Conservation (phyloP, 2,113 vertebrate species). For the Rhodinocichla rosea region DNA sequence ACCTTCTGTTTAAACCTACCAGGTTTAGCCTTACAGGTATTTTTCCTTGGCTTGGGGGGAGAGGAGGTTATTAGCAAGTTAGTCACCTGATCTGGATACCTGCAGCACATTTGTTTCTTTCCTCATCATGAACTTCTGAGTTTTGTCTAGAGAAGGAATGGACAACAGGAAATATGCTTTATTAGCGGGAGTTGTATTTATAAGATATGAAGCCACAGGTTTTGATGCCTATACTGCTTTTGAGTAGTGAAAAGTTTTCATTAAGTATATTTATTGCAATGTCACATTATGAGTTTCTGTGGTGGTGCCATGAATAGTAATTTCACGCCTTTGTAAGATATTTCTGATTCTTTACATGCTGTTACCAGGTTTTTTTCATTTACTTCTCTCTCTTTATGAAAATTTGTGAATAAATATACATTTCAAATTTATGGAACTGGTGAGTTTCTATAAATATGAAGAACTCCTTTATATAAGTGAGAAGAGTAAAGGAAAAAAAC, state of each 20-base stretch:
- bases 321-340: background rate
- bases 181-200: background rate
- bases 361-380: background rate
- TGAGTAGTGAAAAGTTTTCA: background rate
- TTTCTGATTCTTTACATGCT: background rate
- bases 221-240: background rate
- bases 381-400: background rate
- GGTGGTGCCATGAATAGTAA: background rate
- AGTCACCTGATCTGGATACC: background rate
- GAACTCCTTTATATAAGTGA: background rate
- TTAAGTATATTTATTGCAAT: background rate
- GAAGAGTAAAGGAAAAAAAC: background rate
- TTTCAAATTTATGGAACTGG: background rate
- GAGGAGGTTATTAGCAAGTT: background rate
- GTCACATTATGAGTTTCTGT: background rate
- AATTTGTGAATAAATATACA: background rate
- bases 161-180: background rate
- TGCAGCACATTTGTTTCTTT: background rate
- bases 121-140: background rate
- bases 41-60: fast-evolving
- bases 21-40: background rate
- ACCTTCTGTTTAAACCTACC: background rate
- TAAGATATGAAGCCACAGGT: background rate
- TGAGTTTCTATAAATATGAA: background rate
- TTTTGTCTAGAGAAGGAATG: background rate